These are phyloP conservation scores for Nylanderia fulva DNA, from an alignment of 1,140 invertebrate genomes.

Conservation along the genomic window DNA sequence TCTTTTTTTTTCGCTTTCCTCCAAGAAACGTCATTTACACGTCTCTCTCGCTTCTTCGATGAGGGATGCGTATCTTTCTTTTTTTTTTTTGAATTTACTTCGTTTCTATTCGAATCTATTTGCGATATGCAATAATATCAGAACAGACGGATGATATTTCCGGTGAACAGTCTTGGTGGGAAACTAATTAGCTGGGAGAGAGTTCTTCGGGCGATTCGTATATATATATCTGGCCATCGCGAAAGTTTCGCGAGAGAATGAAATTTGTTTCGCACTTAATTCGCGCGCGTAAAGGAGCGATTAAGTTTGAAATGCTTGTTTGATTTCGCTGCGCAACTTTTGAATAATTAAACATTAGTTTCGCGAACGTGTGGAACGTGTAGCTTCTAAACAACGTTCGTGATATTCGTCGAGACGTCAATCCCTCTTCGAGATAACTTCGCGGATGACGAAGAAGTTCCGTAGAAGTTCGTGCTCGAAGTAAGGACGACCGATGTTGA, in stretches of 20 bases:
- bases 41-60: background rate
- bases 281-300: background rate
- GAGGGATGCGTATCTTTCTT: background rate
- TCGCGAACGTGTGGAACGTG: background rate
- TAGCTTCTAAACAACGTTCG: background rate
- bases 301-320: conserved; percentile 23
- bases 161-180: background rate
- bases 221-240: background rate
- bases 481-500: background rate
- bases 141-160: background rate
- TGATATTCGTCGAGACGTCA: background rate
- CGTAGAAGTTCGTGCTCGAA: too few species aligned
- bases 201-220: conserved; percentile 19
- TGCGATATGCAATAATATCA: background rate
- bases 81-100: background rate
- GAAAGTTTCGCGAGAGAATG: background rate
- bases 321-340: conserved; percentile 28
- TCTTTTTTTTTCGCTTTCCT: background rate
- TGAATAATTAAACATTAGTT: conserved; percentile 27
- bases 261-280: conserved; percentile 2
- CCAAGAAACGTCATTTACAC: background rate
- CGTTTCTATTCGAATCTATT: background rate
- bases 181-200: conserved; percentile 11
- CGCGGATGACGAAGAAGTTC: background rate
- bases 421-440: conserved; percentile 7